Evolutionary conservation across 2,888 invertebrate genomes (phyloP).

Genomic region (Dysmachus trigonus): DNA sequence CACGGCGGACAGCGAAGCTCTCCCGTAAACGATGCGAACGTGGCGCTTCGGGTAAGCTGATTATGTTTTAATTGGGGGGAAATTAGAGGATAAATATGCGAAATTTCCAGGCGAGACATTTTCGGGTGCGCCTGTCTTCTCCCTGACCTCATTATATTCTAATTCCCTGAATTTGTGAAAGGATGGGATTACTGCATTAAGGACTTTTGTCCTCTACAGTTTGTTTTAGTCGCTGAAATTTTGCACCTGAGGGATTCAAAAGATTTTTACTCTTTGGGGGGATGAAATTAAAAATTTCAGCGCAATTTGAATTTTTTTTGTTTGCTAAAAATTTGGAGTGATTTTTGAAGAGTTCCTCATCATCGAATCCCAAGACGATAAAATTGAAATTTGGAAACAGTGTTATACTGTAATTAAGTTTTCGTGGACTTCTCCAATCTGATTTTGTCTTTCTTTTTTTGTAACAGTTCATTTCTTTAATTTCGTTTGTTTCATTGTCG

Average conservation of each 20-base stretch:
- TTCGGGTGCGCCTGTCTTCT: background rate
- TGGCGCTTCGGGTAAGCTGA: background rate
- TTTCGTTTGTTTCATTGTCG: too few species aligned
- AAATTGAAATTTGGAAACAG: too few species aligned
- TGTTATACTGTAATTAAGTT: too few species aligned
- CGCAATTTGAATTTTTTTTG: too few species aligned
- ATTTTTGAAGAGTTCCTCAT: too few species aligned
- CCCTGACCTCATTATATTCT: background rate
- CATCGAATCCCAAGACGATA: too few species aligned
- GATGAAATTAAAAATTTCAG: background rate
- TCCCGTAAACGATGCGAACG: background rate
- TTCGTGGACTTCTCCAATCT: too few species aligned
- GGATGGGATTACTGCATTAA: background rate
- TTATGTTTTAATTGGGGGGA: slow-evolving; percentile 24
- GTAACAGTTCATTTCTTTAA: too few species aligned
- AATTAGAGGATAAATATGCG: slow-evolving; percentile 12
- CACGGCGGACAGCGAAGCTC: background rate
- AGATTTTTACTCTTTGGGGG: background rate
- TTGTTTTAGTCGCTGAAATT: background rate
- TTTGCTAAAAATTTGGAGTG: too few species aligned
- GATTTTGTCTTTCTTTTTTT: too few species aligned
- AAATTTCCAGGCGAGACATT: background rate
- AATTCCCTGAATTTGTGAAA: background rate
- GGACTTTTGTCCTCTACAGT: background rate
- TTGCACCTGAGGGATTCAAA: background rate